phyloP scores from a whole-genome alignment of 2,113 vertebrate genomes.

The Sorex araneus region DNA sequence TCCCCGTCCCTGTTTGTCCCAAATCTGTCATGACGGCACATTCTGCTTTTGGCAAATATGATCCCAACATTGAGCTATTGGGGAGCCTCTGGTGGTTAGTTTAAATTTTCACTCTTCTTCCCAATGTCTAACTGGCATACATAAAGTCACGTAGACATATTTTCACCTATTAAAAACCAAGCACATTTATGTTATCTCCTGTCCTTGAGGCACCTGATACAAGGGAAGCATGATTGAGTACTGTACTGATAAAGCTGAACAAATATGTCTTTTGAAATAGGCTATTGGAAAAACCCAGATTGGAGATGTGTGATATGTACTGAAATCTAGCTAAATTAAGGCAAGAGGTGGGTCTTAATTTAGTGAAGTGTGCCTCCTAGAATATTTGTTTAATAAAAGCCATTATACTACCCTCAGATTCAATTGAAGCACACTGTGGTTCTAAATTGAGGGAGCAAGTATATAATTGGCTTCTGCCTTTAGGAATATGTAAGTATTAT shows the following conservation, averaged over 20 bases:
- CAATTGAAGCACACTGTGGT: conserved; percentile 19
- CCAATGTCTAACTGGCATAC: conserved; percentile 39
- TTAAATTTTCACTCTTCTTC: conserved; percentile 54
- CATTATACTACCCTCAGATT: conserved; percentile 43
- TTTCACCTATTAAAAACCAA: conserved; percentile 74
- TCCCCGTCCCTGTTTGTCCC: not conserved
- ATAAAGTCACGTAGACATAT: conserved; percentile 54
- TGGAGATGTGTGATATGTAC: not conserved
- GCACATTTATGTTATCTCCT: conserved; percentile 76
- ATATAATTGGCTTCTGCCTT: conserved; percentile 4
- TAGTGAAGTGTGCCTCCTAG: conserved; percentile 36
- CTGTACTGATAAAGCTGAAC: conserved; percentile 83
- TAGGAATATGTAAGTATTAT: conserved; percentile 30
- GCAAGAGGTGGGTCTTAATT: conserved; percentile 18
- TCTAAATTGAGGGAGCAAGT: not conserved
- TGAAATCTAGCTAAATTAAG: conserved; percentile 53
- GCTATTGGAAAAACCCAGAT: conserved; percentile 24
- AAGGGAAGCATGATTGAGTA: conserved; percentile 79
- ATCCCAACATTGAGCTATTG: conserved; percentile 6
- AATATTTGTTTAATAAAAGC: conserved; percentile 60
- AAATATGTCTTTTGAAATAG: conserved; percentile 83
- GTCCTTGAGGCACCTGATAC: conserved; percentile 80
- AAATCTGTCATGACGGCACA: not conserved
- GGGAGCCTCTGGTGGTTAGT: not conserved
- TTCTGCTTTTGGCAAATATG: conserved; percentile 1